Conservation (phyloP, 2,888 invertebrate species). For the Zaprionus obscuricornis region DNA sequence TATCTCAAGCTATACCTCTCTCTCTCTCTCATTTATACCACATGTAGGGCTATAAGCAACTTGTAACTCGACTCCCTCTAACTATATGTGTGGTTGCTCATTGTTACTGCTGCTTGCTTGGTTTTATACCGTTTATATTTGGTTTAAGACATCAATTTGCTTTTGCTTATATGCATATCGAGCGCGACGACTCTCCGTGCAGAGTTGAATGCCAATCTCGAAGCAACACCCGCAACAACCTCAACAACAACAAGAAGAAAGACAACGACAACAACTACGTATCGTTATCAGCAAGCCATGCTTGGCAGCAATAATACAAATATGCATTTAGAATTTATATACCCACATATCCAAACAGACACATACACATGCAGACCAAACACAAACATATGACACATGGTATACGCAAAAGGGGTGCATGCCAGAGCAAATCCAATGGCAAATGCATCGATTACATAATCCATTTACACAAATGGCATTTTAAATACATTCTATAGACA, state of each 20-base stretch:
- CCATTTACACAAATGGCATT: conserved; percentile 77
- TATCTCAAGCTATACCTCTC: not conserved
- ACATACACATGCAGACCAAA: conserved; percentile 5
- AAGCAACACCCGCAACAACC: conserved; percentile 25
- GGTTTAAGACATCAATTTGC: conserved; percentile 77
- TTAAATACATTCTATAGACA: conserved; percentile 68
- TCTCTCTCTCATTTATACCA: conserved; percentile 6
- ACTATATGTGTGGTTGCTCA: conserved; percentile 42
- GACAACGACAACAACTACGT: conserved; percentile 16
- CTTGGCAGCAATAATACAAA: conserved; percentile 71
- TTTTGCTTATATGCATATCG: conserved; percentile 61
- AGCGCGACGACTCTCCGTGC: conserved; percentile 46
- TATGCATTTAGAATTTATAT: conserved; percentile 51
- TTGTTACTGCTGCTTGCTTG: conserved; percentile 76
- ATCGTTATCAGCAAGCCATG: conserved; percentile 48
- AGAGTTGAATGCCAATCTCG: conserved; percentile 57
- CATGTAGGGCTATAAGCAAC: conserved; percentile 32
- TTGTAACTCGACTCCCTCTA: conserved; percentile 55
- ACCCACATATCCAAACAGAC: conserved; percentile 3
- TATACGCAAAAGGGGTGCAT: not conserved
- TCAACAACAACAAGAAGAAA: conserved; percentile 6
- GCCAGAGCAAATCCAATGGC: conserved; percentile 22
- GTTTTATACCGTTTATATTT: conserved; percentile 78
- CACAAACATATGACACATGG: conserved; percentile 8
- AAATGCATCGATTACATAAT: conserved; percentile 75